Conservation (phyloP, 1,140 invertebrate species). For the Plectrocnemia conspersa region DNA sequence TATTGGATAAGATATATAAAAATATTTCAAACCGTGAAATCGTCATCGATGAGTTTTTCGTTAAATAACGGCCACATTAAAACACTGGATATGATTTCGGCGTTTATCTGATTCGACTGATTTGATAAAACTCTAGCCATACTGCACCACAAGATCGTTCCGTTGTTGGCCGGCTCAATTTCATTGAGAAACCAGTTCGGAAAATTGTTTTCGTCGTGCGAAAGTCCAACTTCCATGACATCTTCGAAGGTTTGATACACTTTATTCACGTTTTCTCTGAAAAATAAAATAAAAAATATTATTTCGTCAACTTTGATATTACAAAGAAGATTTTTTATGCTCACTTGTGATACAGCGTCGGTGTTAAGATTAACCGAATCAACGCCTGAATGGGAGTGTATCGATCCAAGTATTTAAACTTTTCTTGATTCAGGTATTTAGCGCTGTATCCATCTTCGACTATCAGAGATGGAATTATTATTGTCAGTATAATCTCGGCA, state of each 20-base stretch:
- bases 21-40: not conserved
- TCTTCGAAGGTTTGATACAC: conserved; percentile 11
- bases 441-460: conserved; percentile 5
- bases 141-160: conserved; percentile 8
- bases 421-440: too few species aligned
- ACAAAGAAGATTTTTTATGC: not conserved
- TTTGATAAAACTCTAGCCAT: not conserved
- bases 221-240: conserved; percentile 5
- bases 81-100: not conserved
- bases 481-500: conserved; percentile 14
- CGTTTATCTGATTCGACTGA: not conserved
- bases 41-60: too few species aligned
- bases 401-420: not conserved
- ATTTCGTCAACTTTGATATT: not conserved
- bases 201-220: not conserved
- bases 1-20: too few species aligned
- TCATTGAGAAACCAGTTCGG: not conserved
- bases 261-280: conserved; percentile 10
- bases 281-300: conserved; percentile 1
- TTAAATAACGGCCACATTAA: conserved; percentile 5
- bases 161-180: not conserved
- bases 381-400: conserved; percentile 11
- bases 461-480: conserved; percentile 14
- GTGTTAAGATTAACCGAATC: conserved; percentile 3
- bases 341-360: conserved; percentile 20